Evolutionary conservation across 2,888 invertebrate species (phyloP), one percentile per base, ranked within the genome.

Genomic region (Meteorus cinctellus): DNA sequence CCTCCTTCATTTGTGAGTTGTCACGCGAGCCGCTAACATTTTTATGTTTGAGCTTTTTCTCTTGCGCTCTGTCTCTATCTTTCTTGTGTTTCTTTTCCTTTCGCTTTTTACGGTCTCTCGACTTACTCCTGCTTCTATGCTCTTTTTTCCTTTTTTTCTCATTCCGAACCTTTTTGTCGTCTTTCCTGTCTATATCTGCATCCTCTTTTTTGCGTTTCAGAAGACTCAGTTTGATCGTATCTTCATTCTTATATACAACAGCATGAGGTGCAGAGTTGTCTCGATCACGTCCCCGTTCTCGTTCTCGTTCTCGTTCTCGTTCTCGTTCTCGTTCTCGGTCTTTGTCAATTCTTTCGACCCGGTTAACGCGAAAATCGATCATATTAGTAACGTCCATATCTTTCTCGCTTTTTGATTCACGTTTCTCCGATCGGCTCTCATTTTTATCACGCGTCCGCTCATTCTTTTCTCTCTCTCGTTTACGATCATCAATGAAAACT

Each of bases 11-110:
- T 51, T 4, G 75, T 68, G 45, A 0, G 84, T 78, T 12, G 83
- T 76, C 75, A 78, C 59, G 72, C 69, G 60, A 41, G 59, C 76
- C 24, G 19, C 74, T 81, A 80, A 76, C 81, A 45, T 84, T 87
- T 75, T 89, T 87, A 76, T 88, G 89, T 80, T 90, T 90, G 62
- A 86, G 87, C 78, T 89, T 90, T 79, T 85, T 89, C 41, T 89
- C 88, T 69, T 83, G 85, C 68, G 78, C 84, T 80, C 84, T 88
- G 4, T 87, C 86, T 72, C 90, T 90, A 45, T 91, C 91, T 69
- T 88, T 89, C 79, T 91, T 91, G 66, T 89, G 88, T 75, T 91
- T 91, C 83, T 90, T 91, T 12, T 91, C 91, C 71, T 90, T 91
- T 74, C 87, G 84, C 70, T 86, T 86, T 78, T 87, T 87, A 69